phyloP scores from a whole-genome alignment of 2,888 invertebrate species.

The Spodoptera picta region DNA sequence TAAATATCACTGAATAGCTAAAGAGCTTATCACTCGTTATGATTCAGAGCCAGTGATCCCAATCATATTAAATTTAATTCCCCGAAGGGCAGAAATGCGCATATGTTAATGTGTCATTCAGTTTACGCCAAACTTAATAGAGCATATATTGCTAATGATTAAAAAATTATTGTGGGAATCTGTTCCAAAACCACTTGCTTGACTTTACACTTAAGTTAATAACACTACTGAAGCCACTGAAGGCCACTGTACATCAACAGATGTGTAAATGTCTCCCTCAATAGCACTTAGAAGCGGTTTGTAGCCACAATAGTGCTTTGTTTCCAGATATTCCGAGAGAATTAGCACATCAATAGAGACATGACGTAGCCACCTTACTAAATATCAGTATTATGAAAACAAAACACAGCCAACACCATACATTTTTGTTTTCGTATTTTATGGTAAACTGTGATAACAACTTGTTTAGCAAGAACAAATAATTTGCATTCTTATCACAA shows the following conservation, averaged over 20 bases:
- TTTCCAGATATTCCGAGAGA: slow-evolving; percentile 64
- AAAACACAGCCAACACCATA: slow-evolving; percentile 19
- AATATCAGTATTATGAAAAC: slow-evolving; percentile 34
- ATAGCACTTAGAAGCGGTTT: background rate
- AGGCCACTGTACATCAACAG: slow-evolving; percentile 58
- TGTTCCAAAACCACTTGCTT: no score
- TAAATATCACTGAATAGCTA: slow-evolving; percentile 4
- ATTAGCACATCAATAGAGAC: slow-evolving; percentile 75
- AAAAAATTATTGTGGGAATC: no score
- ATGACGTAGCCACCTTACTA: slow-evolving; percentile 58
- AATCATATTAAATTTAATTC: slow-evolving; percentile 16
- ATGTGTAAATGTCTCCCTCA: slow-evolving; percentile 19
- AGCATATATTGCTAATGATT: no score
- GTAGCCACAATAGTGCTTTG: slow-evolving; percentile 65
- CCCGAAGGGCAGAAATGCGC: no score
- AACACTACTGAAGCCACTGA: slow-evolving; percentile 45
- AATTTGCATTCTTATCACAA: slow-evolving; percentile 17
- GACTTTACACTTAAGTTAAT: no score
- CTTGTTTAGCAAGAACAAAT: background rate
- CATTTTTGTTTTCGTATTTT: slow-evolving; percentile 8
- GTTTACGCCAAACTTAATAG: no score
- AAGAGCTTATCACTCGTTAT: slow-evolving; percentile 20
- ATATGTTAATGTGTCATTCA: no score
- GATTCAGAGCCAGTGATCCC: slow-evolving; percentile 20
- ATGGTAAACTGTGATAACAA: background rate